These are phyloP conservation scores for Sphaerophoria rueppellii DNA, from an alignment of 2,888 invertebrate species.

Conservation along the genomic window DNA sequence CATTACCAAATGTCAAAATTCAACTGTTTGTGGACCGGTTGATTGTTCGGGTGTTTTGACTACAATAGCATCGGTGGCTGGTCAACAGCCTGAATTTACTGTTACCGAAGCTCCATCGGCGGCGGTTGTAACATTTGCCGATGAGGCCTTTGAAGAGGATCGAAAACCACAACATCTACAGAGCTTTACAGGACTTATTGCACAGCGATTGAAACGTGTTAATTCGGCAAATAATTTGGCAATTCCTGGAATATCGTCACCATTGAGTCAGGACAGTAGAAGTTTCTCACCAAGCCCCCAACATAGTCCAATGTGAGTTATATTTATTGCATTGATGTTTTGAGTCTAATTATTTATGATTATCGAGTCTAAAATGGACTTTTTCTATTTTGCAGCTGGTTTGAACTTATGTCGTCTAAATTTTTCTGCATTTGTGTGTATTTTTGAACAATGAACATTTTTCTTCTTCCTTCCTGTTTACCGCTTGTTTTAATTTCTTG, in stretches of 20 bases:
- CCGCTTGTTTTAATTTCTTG: no score
- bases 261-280: constrained; percentile 83
- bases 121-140: not conserved
- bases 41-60: constrained; percentile 76
- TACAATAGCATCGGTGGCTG: constrained; percentile 59
- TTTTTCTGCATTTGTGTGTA: not conserved
- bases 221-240: constrained; percentile 87
- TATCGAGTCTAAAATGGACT: not conserved
- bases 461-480: not conserved
- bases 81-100: constrained; percentile 82
- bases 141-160: constrained; percentile 57
- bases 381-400: constrained; percentile 4
- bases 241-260: constrained; percentile 84
- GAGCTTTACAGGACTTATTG: constrained; percentile 82
- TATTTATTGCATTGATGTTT: not conserved
- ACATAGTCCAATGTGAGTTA: constrained; percentile 85
- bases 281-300: constrained; percentile 90
- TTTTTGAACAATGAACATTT: not conserved
- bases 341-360: not conserved
- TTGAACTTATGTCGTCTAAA: not conserved
- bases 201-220: constrained; percentile 86
- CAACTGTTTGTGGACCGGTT: constrained; percentile 85
- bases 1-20: constrained; percentile 91
- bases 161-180: constrained; percentile 77
- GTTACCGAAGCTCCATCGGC: constrained; percentile 80